Evolutionary conservation across 1,140 invertebrate genomes (phyloP).

Genomic region (Eumaeus atala): DNA sequence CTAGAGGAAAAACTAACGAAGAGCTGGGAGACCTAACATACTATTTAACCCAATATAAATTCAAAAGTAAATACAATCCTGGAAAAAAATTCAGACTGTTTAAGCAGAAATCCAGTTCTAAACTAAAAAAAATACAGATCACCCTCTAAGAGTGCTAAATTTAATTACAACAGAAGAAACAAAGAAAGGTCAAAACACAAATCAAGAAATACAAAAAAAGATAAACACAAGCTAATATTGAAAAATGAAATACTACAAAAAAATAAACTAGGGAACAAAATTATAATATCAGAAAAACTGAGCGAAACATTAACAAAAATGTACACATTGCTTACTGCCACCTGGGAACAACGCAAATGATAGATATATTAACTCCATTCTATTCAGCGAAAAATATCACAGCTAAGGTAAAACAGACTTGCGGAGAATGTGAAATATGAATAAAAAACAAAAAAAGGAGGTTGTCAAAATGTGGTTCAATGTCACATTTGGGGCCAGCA

Average conservation of each 20-base stretch:
- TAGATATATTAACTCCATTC: too few species aligned
- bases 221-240: background rate
- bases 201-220: constrained; percentile 11
- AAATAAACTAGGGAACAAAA: constrained; percentile 1
- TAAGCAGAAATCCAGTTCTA: constrained; percentile 9
- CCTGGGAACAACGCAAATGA: background rate
- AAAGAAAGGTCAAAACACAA: constrained; percentile 2
- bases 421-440: too few species aligned
- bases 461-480: too few species aligned
- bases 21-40: background rate
- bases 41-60: background rate
- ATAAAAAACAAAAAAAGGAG: too few species aligned
- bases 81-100: background rate
- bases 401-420: too few species aligned
- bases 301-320: constrained; percentile 10
- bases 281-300: constrained; percentile 13
- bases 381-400: too few species aligned
- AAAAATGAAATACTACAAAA: constrained; percentile 12
- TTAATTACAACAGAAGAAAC: constrained; percentile 9
- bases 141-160: constrained; percentile 6
- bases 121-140: background rate
- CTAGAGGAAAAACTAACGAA: background rate
- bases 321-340: constrained; percentile 11
- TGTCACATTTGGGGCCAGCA: too few species aligned
- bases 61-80: constrained; percentile 3